phyloP scores from a whole-genome alignment of 2,888 invertebrate genomes.

The Aphodius granarius region DNA sequence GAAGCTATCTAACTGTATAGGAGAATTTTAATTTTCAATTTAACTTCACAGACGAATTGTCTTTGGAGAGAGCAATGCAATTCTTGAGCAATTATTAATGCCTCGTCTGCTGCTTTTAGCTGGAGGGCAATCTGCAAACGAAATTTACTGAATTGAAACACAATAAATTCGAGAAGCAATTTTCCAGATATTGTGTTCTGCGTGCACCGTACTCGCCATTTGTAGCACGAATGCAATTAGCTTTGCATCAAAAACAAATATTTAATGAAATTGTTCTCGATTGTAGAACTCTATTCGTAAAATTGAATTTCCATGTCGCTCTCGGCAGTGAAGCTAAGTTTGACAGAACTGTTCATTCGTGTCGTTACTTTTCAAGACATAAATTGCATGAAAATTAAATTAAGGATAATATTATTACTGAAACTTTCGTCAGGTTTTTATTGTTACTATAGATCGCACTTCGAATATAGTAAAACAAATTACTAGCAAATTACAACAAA shows the following conservation, averaged over 20 bases:
- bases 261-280: constrained; percentile 14
- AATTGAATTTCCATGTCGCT: background rate
- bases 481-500: too few species aligned
- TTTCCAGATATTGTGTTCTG: background rate
- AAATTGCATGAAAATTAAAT: background rate
- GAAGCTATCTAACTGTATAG: background rate
- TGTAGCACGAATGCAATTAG: background rate
- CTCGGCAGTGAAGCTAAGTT: background rate
- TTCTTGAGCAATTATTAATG: background rate
- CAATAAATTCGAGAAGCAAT: background rate
- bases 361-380: background rate
- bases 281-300: constrained; percentile 1
- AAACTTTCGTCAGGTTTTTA: too few species aligned
- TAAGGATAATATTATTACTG: too few species aligned
- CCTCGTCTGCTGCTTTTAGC: background rate
- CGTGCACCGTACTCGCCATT: background rate
- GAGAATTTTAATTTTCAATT: background rate
- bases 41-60: background rate
- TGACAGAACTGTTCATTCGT: background rate
- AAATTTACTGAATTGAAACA: background rate
- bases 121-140: background rate
- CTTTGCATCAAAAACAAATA: constrained; percentile 9
- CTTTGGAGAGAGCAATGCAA: background rate
- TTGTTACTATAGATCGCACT: too few species aligned
- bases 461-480: too few species aligned